Conservation (phyloP, 2,113 vertebrate species). For the Excalfactoria chinensis region DNA sequence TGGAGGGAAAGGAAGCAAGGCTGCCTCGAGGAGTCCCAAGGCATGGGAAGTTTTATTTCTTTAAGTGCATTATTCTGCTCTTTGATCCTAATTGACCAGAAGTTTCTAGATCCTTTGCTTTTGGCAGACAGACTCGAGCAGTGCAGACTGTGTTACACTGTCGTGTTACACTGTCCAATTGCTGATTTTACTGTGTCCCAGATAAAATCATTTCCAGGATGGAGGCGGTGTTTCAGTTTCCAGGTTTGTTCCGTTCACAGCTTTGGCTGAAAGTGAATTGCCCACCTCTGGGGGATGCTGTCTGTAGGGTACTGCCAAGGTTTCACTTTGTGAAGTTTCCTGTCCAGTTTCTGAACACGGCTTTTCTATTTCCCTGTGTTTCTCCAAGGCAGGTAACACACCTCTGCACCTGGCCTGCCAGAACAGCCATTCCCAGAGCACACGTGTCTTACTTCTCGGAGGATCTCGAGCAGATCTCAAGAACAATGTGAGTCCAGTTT, state of each 20-base stretch:
- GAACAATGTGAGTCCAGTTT: slow-evolving; percentile 86
- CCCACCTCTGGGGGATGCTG: background rate
- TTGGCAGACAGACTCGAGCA: background rate
- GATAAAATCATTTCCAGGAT: background rate
- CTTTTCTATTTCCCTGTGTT: slow-evolving; percentile 53
- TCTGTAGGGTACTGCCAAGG: background rate
- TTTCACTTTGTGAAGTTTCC: background rate
- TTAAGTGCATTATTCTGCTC: background rate
- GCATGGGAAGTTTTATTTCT: background rate
- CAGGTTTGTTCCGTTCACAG: background rate
- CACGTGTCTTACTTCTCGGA: slow-evolving; percentile 89
- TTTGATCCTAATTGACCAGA: background rate
- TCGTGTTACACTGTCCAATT: background rate
- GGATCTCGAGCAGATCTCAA: slow-evolving; percentile 92
- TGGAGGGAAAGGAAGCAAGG: background rate
- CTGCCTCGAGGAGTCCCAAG: background rate
- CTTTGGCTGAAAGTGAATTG: background rate
- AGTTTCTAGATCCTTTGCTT: background rate
- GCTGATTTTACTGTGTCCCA: background rate
- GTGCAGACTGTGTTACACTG: too few relatives aligned
- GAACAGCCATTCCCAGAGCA: slow-evolving; percentile 93
- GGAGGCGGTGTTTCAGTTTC: background rate
- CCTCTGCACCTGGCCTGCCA: slow-evolving; percentile 96
- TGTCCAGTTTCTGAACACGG: slow-evolving; percentile 10
- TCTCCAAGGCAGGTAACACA: slow-evolving; percentile 91